Evolutionary conservation across 2,888 invertebrate genomes (phyloP), one percentile per base, ranked within the genome.

Genomic region (Watsonalla binaria): DNA sequence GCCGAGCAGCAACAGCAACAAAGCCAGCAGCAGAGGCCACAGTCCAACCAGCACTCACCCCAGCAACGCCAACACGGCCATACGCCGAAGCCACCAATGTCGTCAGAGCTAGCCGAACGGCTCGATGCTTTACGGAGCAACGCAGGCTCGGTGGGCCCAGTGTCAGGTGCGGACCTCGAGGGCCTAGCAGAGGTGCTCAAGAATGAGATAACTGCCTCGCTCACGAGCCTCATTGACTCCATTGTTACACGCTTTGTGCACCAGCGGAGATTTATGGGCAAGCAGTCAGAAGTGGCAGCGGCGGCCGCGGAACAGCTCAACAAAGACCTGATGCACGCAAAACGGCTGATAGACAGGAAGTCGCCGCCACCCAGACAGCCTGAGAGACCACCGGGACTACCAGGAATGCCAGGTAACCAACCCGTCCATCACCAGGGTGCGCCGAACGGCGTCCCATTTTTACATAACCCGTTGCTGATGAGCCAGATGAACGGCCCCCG

Each of bases 171-270:
- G 5, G 98, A 98, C 74, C 91, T 98, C 6, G 96, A 97, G 78
- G 95, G 96, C 53, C 92, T 99, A 51, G 97, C 97, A n/a, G 97
- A 97, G 74, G 94, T 96, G 54, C 92, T 99, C 6, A 98, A 98
- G 88, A 94, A 94, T 52, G 98, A 98, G 90, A 95, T 98, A 63
- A 95, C 96, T 33, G 93, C 96, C 45, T 96, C 96, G 0, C 86
- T 98, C 47, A 94, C 95, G 14, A 95, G 94, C 65, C 92, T 97
- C 47, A 96, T 98, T 65, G 98, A 98, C 82, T 96, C 96, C 15
- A 96, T 98, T 58, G 93, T 98, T 58, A 94, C 96, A 35, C 93
- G 96, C 67, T 97, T 96, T 76, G 94, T 96, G 58, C 96, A 96
- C 66, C 96, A 96, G 82, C 93, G 95, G 60, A 92, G 95, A 63